Conservation (phyloP, 2,888 invertebrate genomes). For the Nowickia ferox region DNA sequence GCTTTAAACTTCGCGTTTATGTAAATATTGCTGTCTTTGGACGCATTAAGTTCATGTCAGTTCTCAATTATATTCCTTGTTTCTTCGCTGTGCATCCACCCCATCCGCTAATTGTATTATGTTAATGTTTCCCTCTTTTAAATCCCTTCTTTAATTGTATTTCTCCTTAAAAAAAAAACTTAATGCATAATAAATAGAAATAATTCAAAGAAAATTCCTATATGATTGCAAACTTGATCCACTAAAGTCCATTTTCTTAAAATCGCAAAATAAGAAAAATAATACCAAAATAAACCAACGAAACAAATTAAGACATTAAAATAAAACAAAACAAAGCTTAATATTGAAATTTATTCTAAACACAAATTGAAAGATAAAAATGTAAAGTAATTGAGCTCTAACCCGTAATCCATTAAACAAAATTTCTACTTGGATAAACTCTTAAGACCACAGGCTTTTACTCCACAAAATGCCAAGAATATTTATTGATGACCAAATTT, state of each 20-base stretch:
- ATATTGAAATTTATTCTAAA: conserved; percentile 13
- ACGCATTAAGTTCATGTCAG: not conserved
- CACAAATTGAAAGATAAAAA: not conserved
- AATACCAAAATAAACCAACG: not conserved
- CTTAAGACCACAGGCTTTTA: too few species aligned
- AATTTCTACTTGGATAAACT: too few species aligned
- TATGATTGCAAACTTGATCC: not conserved
- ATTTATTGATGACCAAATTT: too few species aligned
- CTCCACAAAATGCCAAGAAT: too few species aligned
- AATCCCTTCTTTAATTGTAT: not conserved
- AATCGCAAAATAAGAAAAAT: not conserved
- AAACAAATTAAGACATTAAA: not conserved
- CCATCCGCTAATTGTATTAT: conserved; percentile 57
- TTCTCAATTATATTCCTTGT: not conserved
- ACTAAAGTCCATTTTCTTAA: not conserved
- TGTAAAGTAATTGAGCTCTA: not conserved
- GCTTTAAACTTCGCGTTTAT: too few species aligned
- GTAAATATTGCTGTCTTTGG: not conserved
- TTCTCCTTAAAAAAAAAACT: conserved; percentile 12
- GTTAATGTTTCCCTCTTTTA: conserved; percentile 53
- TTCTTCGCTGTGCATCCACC: not conserved
- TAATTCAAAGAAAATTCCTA: not conserved
- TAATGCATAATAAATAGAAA: conserved; percentile 12
- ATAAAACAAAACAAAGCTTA: not conserved
- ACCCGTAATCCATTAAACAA: too few species aligned